These are phyloP conservation scores for Leptopilina drosophilae DNA, from an alignment of 2,888 invertebrate species.

Conservation along the genomic window DNA sequence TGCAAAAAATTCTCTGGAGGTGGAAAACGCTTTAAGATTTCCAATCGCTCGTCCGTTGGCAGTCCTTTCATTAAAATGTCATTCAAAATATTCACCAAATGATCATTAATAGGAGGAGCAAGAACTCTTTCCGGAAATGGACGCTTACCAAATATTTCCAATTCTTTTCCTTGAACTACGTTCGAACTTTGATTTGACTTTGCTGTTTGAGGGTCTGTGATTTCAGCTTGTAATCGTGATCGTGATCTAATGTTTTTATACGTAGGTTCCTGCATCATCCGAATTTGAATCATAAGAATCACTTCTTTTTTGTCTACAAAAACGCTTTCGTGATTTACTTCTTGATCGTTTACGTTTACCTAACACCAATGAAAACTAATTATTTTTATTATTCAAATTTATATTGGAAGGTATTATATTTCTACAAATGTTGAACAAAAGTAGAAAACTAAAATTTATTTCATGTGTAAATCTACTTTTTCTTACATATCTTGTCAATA, in stretches of 20 bases:
- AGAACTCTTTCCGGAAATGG: constrained; percentile 9
- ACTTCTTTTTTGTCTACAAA: neutral
- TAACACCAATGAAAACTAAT: neutral
- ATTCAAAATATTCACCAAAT: neutral
- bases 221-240: neutral
- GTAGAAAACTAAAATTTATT: neutral
- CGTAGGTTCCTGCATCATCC: neutral
- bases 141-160: neutral
- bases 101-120: neutral
- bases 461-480: no score
- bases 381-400: no score
- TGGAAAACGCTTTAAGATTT: neutral
- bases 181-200: neutral
- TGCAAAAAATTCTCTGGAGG: constrained; percentile 12
- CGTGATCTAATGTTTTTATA: neutral
- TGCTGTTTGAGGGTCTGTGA: no score
- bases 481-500: neutral
- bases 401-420: no score
- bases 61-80: constrained; percentile 25
- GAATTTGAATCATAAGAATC: neutral
- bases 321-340: neutral
- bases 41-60: neutral
- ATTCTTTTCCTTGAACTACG: neutral
- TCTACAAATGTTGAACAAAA: no score
- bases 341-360: constrained; percentile 4